phyloP scores from a whole-genome alignment of 2,113 vertebrate genomes.

The Trachemys scripta region DNA sequence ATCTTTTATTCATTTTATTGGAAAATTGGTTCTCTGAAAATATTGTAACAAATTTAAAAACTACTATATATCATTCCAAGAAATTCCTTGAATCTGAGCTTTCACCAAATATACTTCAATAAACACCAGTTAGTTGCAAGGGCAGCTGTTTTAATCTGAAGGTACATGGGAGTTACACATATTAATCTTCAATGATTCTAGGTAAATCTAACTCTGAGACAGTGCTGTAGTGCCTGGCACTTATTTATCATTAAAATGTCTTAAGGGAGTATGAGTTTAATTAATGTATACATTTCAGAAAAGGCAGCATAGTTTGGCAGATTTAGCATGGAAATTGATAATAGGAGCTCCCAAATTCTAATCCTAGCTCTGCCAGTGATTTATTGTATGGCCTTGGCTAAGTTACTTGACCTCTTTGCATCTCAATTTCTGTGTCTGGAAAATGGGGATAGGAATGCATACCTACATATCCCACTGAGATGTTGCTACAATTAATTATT shows the following conservation, averaged over 20 bases:
- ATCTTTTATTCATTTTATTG: background rate
- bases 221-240: background rate
- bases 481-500: background rate
- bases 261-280: too few species aligned
- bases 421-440: background rate
- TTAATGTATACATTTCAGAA: too few species aligned
- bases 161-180: background rate
- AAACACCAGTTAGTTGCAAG: background rate
- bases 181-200: background rate
- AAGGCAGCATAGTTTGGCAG: background rate
- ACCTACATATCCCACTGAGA: background rate
- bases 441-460: accelerated
- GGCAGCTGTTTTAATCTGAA: background rate
- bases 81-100: background rate
- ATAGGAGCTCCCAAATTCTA: background rate
- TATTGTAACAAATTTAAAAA: background rate
- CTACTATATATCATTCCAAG: background rate
- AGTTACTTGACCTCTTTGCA: background rate
- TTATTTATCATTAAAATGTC: too few species aligned
- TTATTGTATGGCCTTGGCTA: background rate
- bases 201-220: background rate
- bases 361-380: background rate
- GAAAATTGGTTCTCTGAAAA: background rate
- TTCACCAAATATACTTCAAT: background rate
- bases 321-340: background rate